Evolutionary conservation across 1,140 invertebrate genomes (phyloP).

Genomic region (Caenorhabditis latens): DNA sequence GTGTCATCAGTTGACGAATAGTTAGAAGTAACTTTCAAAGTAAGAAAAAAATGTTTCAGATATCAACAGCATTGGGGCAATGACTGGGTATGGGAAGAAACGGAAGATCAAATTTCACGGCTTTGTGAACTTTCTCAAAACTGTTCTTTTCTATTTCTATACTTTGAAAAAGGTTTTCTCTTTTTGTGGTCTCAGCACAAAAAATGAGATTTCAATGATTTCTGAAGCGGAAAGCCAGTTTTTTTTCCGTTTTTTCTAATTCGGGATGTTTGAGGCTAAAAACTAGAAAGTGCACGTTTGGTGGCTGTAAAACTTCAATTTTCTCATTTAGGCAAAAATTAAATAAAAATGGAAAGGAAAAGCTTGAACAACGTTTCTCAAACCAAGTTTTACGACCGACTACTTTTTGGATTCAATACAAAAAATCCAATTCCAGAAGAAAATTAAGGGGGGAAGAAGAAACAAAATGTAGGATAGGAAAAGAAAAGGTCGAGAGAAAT

Average conservation of each 20-base stretch:
- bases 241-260: not conserved
- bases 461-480: not conserved
- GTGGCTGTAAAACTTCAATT: not conserved
- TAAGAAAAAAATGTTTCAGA: not conserved
- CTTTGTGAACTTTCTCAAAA: slow-evolving; percentile 32
- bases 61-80: not conserved
- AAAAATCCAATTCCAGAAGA: too few relatives aligned
- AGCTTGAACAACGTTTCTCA: not conserved
- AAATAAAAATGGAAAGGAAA: not conserved
- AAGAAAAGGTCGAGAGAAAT: not conserved
- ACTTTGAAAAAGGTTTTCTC: not conserved
- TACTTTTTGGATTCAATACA: too few relatives aligned
- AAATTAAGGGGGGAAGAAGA: too few relatives aligned
- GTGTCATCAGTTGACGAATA: too few relatives aligned
- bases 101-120: slow-evolving; percentile 46
- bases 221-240: not conserved
- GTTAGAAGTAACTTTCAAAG: not conserved
- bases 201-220: slow-evolving; percentile 14
- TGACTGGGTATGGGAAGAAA: not conserved
- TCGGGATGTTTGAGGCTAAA: not conserved
- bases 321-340: not conserved
- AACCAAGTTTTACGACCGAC: too few relatives aligned
- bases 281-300: not conserved
- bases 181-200: not conserved
- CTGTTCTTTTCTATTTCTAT: slow-evolving; percentile 27